These are phyloP conservation scores for Platyrinchus mystaceus DNA, from an alignment of 2,797 vertebrate species.

Conservation along the genomic window DNA sequence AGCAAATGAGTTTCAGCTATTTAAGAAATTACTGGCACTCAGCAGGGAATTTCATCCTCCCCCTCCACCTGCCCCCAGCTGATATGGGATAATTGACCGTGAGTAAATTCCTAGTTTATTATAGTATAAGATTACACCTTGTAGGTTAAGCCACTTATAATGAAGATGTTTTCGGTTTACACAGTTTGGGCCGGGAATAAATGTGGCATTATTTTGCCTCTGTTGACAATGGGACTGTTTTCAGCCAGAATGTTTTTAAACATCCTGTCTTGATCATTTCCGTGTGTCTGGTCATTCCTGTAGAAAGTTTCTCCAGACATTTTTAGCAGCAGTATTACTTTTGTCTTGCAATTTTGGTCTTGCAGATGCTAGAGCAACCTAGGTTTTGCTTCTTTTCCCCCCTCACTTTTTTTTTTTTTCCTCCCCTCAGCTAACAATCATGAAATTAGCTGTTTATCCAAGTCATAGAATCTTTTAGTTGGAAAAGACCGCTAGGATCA, in stretches of 20 bases:
- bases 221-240: not conserved
- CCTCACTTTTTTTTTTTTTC: not conserved
- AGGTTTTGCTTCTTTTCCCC: not conserved
- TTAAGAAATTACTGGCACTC: slow-evolving; percentile 17
- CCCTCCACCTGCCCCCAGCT: not conserved
- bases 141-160: not conserved
- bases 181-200: not conserved
- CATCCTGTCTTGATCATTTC: not conserved
- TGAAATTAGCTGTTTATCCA: not conserved
- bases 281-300: not conserved
- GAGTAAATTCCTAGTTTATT: slow-evolving; percentile 33
- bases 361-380: not conserved
- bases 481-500: not conserved
- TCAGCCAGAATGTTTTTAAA: not conserved
- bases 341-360: not conserved
- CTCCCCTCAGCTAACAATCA: not conserved
- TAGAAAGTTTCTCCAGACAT: not conserved
- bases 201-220: not conserved
- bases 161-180: not conserved
- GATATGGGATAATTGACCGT: not conserved
- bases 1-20: slow-evolving; percentile 29
- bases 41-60: not conserved
- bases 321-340: not conserved
- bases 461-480: not conserved
- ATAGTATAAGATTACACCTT: not conserved